Percentiles rank a stretch among this genome's conserved stretches.
These are phyloP conservation scores for Phalangium opilio DNA, from an alignment of 2,888 invertebrate species.

Conservation along the genomic window DNA sequence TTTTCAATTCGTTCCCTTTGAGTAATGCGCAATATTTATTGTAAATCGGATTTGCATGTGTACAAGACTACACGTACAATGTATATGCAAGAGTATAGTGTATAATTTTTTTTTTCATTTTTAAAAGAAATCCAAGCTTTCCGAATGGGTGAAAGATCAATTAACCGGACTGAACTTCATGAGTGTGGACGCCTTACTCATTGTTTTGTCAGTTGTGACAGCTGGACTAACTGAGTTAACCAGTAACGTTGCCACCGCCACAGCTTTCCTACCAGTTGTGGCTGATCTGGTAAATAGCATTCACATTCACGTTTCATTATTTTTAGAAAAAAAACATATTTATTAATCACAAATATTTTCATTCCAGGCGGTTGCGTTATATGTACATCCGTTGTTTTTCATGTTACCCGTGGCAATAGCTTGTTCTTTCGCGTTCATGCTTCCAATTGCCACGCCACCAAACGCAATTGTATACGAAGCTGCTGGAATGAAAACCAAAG, in stretches of 20 bases:
- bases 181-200: neutral
- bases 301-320: neutral
- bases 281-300: neutral
- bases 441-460: constrained; percentile 88
- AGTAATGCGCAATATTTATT: too few species aligned
- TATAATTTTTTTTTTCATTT: neutral
- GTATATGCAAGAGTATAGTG: neutral
- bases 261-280: neutral
- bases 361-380: constrained; percentile 49
- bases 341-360: neutral
- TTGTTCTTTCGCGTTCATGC: constrained; percentile 75
- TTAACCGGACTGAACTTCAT: neutral
- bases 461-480: constrained; percentile 83
- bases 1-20: too few species aligned
- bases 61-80: too few species aligned
- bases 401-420: constrained; percentile 77
- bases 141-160: neutral
- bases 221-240: neutral
- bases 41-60: too few species aligned
- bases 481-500: constrained; percentile 57
- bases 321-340: neutral
- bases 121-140: neutral
- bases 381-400: constrained; percentile 69
- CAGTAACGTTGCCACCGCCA: constrained; percentile 6
- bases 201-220: neutral